Conservation (phyloP, 2,888 invertebrate species). For the Chloroclystis v-ata region DNA sequence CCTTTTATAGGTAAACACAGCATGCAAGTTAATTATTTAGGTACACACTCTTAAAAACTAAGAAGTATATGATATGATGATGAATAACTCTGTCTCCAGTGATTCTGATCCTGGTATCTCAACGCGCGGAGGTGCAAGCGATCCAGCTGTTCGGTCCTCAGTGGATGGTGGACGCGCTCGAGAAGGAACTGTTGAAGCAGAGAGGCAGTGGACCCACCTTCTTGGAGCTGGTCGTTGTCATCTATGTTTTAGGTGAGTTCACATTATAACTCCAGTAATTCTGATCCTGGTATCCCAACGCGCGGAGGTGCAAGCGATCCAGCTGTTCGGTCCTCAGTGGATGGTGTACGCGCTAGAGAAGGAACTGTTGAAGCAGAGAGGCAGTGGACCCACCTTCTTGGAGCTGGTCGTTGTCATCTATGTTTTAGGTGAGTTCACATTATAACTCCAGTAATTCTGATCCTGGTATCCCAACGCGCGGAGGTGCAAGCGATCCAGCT, state of each 20-base stretch:
- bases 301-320: slow-evolving; percentile 86
- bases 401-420: slow-evolving; percentile 91
- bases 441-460: slow-evolving; percentile 90
- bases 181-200: slow-evolving; percentile 82
- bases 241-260: slow-evolving; percentile 88
- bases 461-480: slow-evolving; percentile 94
- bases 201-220: slow-evolving; percentile 91
- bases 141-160: slow-evolving; percentile 85
- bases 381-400: slow-evolving; percentile 89
- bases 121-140: slow-evolving; percentile 88
- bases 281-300: slow-evolving; percentile 95
- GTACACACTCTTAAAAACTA: too few species aligned
- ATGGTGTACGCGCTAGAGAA: slow-evolving; percentile 81
- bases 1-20: too few species aligned
- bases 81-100: slow-evolving; percentile 78
- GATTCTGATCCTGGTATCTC: slow-evolving; percentile 93
- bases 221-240: slow-evolving; percentile 88
- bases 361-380: slow-evolving; percentile 84
- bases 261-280: slow-evolving; percentile 89
- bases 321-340: slow-evolving; percentile 83
- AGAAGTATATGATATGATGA: too few species aligned
- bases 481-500: slow-evolving; percentile 86
- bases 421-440: slow-evolving; percentile 90
- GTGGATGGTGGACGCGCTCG: slow-evolving; percentile 79
- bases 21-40: too few species aligned